Base-by-base conservation (phyloP, 2,797 vertebrate species). In the Sarcoramphus papa region DNA sequence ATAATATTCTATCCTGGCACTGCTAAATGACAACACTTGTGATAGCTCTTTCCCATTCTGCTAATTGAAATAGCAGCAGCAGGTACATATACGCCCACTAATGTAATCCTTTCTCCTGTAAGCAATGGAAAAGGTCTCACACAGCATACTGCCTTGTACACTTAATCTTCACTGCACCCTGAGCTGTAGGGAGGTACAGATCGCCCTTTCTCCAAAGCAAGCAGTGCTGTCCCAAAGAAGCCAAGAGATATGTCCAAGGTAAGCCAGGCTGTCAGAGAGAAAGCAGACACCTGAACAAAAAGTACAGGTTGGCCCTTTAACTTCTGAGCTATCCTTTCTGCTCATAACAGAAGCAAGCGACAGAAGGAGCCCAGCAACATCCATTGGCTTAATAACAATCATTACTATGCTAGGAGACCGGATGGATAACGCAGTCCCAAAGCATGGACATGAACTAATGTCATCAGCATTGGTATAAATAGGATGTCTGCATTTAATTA, bases 401-500 rank as follows among this genome's bases (percentile, higher is more conserved):
- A 91, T 90, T 94, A 67, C 24, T 84, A 16, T 87, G 80, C 86
- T 27, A 47, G 72, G 57, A 94, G 70, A 87, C 67, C 0, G 70
- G 88, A 89, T 77, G 84, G 93, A 89, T 94, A 95, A 95, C 75
- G 90, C 86, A 81, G 82, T 90, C 88, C 63, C 85, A 74, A 92
- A 96, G 83, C 54, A 93, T 30, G 77, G 93, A 92, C 7, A 28
- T 91, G 93, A 96, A 74, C 88, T 92, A 95, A 95, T 97, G 90
- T 87, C 92, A 97, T 96, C 97, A 83, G 81, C 88, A 75, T 78
- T 92, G 88, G 92, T 93, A 95, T 96, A 97, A 97, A 95, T 95
- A 96, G 75, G 68, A 68, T 94, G 91, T 92, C 94, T 95, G 93
- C 88, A 94, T 97, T 95, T 97, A 97, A 96, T 96, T 97, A 96